Conservation (phyloP, 2,888 invertebrate genomes). For the Aproaerema taeniolella region DNA sequence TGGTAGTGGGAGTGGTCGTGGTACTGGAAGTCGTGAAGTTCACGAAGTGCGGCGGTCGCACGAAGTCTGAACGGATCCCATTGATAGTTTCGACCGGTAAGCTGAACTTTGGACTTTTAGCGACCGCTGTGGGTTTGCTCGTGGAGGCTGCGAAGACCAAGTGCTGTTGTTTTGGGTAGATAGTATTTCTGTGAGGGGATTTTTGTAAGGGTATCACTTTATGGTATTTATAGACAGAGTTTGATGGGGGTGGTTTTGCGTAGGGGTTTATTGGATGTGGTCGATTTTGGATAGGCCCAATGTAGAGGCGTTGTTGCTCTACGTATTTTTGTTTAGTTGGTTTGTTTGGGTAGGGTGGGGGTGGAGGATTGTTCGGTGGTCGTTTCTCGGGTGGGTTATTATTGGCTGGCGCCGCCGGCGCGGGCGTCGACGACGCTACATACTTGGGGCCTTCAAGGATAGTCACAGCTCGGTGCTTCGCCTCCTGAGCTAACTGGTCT, state of each 20-base stretch:
- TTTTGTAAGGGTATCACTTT: constrained; percentile 50
- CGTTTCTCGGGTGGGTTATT: constrained; percentile 39
- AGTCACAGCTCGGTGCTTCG: constrained; percentile 47
- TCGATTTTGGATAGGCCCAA: constrained; percentile 37
- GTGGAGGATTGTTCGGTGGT: constrained; percentile 54
- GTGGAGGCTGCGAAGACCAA: constrained; percentile 44
- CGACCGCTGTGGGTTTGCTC: constrained; percentile 33
- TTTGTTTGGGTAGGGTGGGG: constrained; percentile 36
- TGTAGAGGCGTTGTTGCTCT: constrained; percentile 39
- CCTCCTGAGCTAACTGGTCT: constrained; percentile 62
- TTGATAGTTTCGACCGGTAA: constrained; percentile 61
- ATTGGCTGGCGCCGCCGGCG: constrained; percentile 26
- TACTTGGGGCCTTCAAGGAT: constrained; percentile 47
- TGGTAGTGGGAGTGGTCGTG: constrained; percentile 46
- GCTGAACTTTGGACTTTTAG: constrained; percentile 53
- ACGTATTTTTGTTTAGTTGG: constrained; percentile 33
- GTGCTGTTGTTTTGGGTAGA: constrained; percentile 32
- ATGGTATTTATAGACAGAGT: constrained; percentile 52
- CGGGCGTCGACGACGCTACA: constrained; percentile 26
- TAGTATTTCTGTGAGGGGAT: constrained; percentile 34
- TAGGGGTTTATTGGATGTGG: constrained; percentile 40
- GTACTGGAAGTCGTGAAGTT: constrained; percentile 42
- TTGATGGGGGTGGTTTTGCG: constrained; percentile 38
- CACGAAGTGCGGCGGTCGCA: constrained; percentile 45
- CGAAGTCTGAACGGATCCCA: constrained; percentile 53